These are phyloP conservation scores for Pangasius krempfi DNA, from an alignment of 2,797 vertebrate species.

Conservation along the genomic window DNA sequence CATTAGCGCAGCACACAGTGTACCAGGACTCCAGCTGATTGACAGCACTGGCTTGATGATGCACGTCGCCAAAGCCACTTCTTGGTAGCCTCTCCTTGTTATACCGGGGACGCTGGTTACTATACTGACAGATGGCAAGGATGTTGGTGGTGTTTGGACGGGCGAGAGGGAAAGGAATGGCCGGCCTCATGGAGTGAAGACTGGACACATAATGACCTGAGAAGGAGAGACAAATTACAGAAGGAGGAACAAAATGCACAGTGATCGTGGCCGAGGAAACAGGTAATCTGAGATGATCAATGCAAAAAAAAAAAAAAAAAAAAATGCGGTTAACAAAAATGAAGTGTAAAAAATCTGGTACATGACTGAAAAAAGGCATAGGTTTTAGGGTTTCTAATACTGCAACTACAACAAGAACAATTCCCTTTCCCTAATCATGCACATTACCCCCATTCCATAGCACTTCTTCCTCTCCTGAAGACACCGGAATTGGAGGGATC, in stretches of 20 bases:
- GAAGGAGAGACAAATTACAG: background rate
- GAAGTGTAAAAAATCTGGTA: background rate
- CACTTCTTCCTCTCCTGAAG: background rate
- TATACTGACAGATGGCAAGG: slow-evolving; percentile 68
- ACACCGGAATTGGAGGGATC: background rate
- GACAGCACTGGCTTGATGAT: slow-evolving; percentile 61
- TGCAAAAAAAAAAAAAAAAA: background rate
- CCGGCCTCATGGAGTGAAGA: slow-evolving; percentile 36
- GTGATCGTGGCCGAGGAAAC: background rate
- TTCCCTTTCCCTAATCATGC: background rate
- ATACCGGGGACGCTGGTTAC: slow-evolving; percentile 67
- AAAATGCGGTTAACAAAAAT: background rate
- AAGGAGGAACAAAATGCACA: background rate
- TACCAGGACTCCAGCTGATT: slow-evolving; percentile 74
- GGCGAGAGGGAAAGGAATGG: slow-evolving; percentile 69
- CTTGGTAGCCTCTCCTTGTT: slow-evolving; percentile 62
- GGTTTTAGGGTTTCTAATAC: background rate
- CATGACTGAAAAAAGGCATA: background rate
- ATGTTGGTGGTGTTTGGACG: slow-evolving; percentile 67
- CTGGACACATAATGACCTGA: slow-evolving; percentile 43
- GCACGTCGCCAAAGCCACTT: slow-evolving; percentile 54
- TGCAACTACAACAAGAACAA: background rate
- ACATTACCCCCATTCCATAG: background rate
- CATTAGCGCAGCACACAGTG: slow-evolving; percentile 67
- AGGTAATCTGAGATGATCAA: background rate